Conservation (phyloP, 2,888 invertebrate species). For the Scelioninae gen. 2 region DNA sequence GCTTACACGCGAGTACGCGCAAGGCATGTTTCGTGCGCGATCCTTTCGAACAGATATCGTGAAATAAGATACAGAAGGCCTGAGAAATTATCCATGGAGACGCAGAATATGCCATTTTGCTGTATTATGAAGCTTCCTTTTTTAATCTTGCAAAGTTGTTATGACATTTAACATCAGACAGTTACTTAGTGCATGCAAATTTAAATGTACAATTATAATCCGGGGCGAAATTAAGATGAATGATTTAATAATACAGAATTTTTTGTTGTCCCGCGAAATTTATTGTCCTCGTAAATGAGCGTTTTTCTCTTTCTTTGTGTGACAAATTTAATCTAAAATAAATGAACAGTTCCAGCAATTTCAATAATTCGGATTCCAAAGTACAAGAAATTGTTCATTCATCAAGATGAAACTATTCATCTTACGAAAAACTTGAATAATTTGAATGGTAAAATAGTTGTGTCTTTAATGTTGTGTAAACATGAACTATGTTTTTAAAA, state of each 20-base stretch:
- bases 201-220: slow-evolving; percentile 30
- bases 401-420: too few species aligned
- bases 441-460: too few species aligned
- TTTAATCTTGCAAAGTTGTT: slow-evolving; percentile 5
- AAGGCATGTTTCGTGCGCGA: slow-evolving; percentile 57
- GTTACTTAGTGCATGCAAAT: slow-evolving; percentile 26
- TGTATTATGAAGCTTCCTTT: slow-evolving; percentile 6
- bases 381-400: too few species aligned
- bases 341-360: too few species aligned
- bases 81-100: slow-evolving; percentile 47
- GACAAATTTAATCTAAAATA: too few species aligned
- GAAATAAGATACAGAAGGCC: slow-evolving; percentile 45
- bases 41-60: slow-evolving; percentile 50
- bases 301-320: too few species aligned
- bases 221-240: slow-evolving; percentile 40
- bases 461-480: too few species aligned
- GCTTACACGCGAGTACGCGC: slow-evolving; percentile 59
- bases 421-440: too few species aligned
- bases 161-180: slow-evolving; percentile 31
- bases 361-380: too few species aligned
- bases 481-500: too few species aligned
- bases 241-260: slow-evolving; percentile 29
- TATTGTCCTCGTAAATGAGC: slow-evolving; percentile 1
- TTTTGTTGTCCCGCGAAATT: slow-evolving; percentile 25
- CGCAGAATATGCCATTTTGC: slow-evolving; percentile 21